phyloP scores from a whole-genome alignment of 1,140 invertebrate genomes.

The Phymastichus coffea region DNA sequence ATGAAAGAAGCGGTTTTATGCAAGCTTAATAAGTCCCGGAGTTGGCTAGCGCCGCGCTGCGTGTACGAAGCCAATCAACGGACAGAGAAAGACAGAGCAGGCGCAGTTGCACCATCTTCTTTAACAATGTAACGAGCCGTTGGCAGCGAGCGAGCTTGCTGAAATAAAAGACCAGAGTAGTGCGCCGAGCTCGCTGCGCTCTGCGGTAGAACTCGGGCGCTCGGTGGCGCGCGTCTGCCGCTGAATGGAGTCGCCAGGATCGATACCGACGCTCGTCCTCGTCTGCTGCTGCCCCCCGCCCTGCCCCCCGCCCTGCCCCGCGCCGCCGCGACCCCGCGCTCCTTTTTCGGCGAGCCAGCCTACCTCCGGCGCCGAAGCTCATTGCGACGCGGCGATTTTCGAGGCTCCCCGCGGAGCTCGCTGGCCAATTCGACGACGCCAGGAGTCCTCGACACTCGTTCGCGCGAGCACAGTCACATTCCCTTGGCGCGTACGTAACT shows the following conservation, averaged over 20 bases:
- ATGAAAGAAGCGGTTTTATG: too few species aligned
- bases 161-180: slow-evolving; percentile 20
- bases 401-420: background rate
- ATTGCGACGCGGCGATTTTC: too few species aligned
- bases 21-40: slow-evolving; percentile 5
- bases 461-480: too few species aligned
- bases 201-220: slow-evolving; percentile 50
- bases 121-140: slow-evolving; percentile 20
- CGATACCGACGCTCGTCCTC: slow-evolving; percentile 49
- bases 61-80: slow-evolving; percentile 10
- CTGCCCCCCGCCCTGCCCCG: slow-evolving; percentile 24
- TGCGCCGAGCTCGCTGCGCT: slow-evolving; percentile 32
- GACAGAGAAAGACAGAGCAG: background rate
- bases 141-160: background rate
- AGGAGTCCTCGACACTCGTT: too few species aligned
- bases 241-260: slow-evolving; percentile 52
- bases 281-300: slow-evolving; percentile 34
- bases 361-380: too few species aligned
- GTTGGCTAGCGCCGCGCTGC: background rate
- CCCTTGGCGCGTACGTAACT: too few species aligned
- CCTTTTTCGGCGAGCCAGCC: too few species aligned
- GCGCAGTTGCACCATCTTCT: slow-evolving; percentile 5
- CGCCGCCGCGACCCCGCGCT: slow-evolving; percentile 26
- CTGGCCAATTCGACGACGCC: too few species aligned
- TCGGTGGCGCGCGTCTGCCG: slow-evolving; percentile 42